Conservation (phyloP, 2,888 invertebrate genomes). For the Halictus ligatus region DNA sequence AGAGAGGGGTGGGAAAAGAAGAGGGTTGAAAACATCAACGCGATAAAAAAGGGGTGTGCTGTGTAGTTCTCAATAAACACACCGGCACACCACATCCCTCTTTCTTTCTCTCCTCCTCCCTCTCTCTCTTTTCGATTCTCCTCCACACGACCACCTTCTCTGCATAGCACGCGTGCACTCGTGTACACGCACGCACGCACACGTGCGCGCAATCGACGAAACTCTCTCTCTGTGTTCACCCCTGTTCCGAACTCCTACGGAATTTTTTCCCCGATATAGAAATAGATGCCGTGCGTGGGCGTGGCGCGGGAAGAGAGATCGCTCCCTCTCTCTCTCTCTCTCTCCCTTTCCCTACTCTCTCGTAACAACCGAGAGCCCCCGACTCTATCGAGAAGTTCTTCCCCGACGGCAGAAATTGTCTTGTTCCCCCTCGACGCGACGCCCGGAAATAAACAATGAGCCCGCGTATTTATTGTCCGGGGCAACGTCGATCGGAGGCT, state of each 20-base stretch:
- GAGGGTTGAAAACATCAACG: slow-evolving; percentile 59
- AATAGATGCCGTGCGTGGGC: slow-evolving; percentile 69
- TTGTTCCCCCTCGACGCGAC: slow-evolving; percentile 31
- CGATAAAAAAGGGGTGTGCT: slow-evolving; percentile 60
- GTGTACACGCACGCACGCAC: background rate
- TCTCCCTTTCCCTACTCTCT: too few species aligned
- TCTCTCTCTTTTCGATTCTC: background rate
- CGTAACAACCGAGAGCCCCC: slow-evolving; percentile 72
- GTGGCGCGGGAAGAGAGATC: slow-evolving; percentile 76
- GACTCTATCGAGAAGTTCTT: slow-evolving; percentile 30
- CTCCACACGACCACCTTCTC: background rate
- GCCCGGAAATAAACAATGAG: slow-evolving; percentile 60
- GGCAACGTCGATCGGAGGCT: slow-evolving; percentile 43
- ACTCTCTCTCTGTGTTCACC: slow-evolving; percentile 20
- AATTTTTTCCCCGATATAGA: slow-evolving; percentile 74
- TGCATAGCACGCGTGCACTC: background rate
- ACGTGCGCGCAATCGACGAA: background rate
- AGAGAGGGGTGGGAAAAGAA: background rate
- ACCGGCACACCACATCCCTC: slow-evolving; percentile 47
- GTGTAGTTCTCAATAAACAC: slow-evolving; percentile 68
- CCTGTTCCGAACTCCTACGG: slow-evolving; percentile 62
- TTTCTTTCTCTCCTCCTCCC: slow-evolving; percentile 11
- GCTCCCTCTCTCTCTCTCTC: too few species aligned
- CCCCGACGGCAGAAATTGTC: slow-evolving; percentile 55
- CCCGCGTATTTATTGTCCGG: slow-evolving; percentile 49